phyloP scores from a whole-genome alignment of 2,113 vertebrate genomes.

The Pipa parva region DNA sequence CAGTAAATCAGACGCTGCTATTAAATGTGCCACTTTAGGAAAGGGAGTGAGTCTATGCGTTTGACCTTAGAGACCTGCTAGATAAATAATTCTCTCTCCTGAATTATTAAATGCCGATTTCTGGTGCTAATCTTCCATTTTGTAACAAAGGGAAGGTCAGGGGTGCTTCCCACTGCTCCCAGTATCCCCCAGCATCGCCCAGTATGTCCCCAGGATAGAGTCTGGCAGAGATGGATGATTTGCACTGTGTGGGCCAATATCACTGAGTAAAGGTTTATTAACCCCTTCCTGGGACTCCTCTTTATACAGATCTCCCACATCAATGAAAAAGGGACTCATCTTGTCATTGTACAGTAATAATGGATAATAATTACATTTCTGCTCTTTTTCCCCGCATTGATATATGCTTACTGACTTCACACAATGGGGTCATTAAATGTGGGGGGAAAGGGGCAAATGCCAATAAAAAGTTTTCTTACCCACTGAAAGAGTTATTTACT shows the following conservation, averaged over 20 bases:
- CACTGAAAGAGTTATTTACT: too few relatives aligned
- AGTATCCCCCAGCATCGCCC: slow-evolving; percentile 27
- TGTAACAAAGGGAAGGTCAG: slow-evolving; percentile 34
- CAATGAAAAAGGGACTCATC: background rate
- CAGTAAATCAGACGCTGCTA: slow-evolving; percentile 33
- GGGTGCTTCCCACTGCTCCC: slow-evolving; percentile 19
- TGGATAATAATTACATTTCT: too few relatives aligned
- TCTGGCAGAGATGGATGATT: slow-evolving; percentile 34
- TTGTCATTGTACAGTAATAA: too few relatives aligned
- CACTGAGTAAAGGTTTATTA: background rate
- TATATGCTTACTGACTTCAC: too few relatives aligned
- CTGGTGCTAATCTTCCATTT: slow-evolving; percentile 36
- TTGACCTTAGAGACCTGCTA: slow-evolving; percentile 30
- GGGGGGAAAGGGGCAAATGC: too few relatives aligned
- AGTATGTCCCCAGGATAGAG: slow-evolving; percentile 34
- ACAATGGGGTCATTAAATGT: too few relatives aligned
- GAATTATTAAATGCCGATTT: slow-evolving; percentile 42
- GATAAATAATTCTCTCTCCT: slow-evolving; percentile 39
- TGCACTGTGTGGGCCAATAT: background rate
- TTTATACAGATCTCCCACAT: background rate
- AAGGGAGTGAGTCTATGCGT: slow-evolving; percentile 19
- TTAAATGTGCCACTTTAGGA: slow-evolving; percentile 27
- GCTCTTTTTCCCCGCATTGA: too few relatives aligned
- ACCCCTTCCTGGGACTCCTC: background rate
- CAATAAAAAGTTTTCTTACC: too few relatives aligned